Base-by-base conservation (phyloP, 2,113 vertebrate genomes). In the Hyaena hyaena region DNA sequence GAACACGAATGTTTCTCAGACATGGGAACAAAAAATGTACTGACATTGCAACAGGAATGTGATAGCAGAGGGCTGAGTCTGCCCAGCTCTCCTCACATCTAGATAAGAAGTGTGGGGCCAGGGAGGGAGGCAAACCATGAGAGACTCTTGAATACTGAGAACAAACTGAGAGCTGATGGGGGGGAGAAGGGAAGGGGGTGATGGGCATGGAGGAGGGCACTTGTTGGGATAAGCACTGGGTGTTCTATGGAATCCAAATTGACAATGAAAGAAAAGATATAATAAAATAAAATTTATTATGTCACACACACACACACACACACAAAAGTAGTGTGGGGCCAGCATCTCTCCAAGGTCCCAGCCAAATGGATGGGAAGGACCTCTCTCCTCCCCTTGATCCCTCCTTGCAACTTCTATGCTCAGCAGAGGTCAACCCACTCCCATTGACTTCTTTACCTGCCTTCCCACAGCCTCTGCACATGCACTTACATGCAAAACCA, bases 21-120 rank as follows among this genome's bases (percentile, higher is more conserved):
- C 23, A 4, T 23, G 33, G 33, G 55, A 16, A 68, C 14, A 73
- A 48, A 10, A 11, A 50, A 85, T 48, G 23, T 15, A 58, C 17
- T 50, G 43, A 24, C 33, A 7, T 31, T 9, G 23, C 43, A 0
- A 0, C 69, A 65, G 4, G 39, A 55, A 39, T 10, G 0, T 23
- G 33, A 48, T 11, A 15, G 35, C 23, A 50, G 16, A 31, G 23
- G 5, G 31, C 58, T 28, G 14, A 79, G 73, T n/a, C 31, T 1
- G 1, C 31, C 11, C n/a, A 45, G 10, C 23, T 63, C 43, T 48
- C 26, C 11, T 43, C 43, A 35, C 39, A 33, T 84, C 55, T 39
- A 53, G 33, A 77, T 16, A 19, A 7, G 24, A 76, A 66, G 33
- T 65, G 23, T 9, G 68, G 35, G 45, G 26, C 21, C 23, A 7